A percentile compares a stretch with the other conserved stretches of the same genome.
Conservation (phyloP, 2,888 invertebrate species). For the Carabus problematicus region DNA sequence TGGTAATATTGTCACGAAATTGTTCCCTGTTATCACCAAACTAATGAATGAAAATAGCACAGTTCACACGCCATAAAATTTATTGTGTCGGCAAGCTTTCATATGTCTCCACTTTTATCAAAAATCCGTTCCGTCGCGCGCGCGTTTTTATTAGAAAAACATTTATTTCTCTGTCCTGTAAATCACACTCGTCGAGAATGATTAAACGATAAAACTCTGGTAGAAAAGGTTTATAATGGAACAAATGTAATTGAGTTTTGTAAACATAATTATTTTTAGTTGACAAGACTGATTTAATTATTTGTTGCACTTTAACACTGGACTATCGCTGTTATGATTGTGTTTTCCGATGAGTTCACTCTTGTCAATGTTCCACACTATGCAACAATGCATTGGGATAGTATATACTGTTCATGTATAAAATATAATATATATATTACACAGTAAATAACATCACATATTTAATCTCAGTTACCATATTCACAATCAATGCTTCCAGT, state of each 20-base stretch:
- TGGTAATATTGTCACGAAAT: slow-evolving; percentile 47
- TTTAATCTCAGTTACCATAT: no score
- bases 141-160: no score
- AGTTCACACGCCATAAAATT: slow-evolving; percentile 47
- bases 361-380: background rate
- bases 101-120: slow-evolving; percentile 43
- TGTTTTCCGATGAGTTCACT: slow-evolving; percentile 7
- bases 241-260: slow-evolving; percentile 21
- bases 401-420: background rate
- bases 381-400: background rate
- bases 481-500: background rate
- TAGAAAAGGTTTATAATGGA: no score
- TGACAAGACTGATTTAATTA: slow-evolving; percentile 32
- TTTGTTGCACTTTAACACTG: slow-evolving; percentile 33
- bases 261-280: slow-evolving; percentile 32
- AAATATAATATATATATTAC: background rate
- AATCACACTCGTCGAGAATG: slow-evolving; percentile 14
- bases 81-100: slow-evolving; percentile 43
- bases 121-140: slow-evolving; percentile 22
- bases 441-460: background rate
- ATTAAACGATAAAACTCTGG: slow-evolving; percentile 2
- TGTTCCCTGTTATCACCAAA: slow-evolving; percentile 46
- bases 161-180: slow-evolving; percentile 2
- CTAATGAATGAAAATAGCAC: slow-evolving; percentile 46
- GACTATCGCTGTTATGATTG: background rate